Base-by-base conservation (phyloP, 2,113 vertebrate species). In the Hyperopisus bebe region DNA sequence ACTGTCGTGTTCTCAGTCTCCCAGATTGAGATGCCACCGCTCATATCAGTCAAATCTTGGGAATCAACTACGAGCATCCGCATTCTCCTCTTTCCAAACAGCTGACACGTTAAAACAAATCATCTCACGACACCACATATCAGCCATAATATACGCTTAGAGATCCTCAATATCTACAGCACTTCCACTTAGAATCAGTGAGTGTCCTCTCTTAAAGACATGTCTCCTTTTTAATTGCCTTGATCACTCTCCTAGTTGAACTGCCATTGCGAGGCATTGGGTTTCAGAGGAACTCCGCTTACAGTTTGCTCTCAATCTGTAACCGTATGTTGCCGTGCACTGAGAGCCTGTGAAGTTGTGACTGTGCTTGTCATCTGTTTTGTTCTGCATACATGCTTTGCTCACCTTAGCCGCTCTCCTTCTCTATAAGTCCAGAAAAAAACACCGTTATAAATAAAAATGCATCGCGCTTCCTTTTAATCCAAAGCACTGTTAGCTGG, bases 321-420 rank as follows among this genome's bases (percentile, higher is more conserved):
- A 44, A 42, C 21, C 42, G 62, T 46, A 39, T 82, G 6, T 24
- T 8, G 42, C 42, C 55, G 53, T 58, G 51, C 53, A 17, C 47
- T 42, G 89, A 27, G 35, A 77, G 31, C 8, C 44, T 27, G 70
- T 27, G 70, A 89, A 90, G 89, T 90, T 87, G 89, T 46, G 13
- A n/a, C 15, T 19, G 8, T 77, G 82, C 51, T 74, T 35, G 58
- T 51, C 35, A 89, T 74, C 46, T 90, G 19, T 87, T 74, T 51
- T 87, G 4, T 17, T 35, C 51, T 21, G 44, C 31, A 74, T 62
- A 77, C 15, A 87, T 53, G 50, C 47, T 87, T 86, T 9, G 27
- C 58, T 90, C 47, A 66, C 62, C 62, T 89, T 86, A 11, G 62
- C 62, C 62, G 62, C 47, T n/a, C 27, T 87, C n/a, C 70, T 53